Percentiles rank a stretch among this genome's conserved stretches.
Evolutionary conservation across 1,140 invertebrate species (phyloP).

Genomic region (Zaprionus ghesquierei): DNA sequence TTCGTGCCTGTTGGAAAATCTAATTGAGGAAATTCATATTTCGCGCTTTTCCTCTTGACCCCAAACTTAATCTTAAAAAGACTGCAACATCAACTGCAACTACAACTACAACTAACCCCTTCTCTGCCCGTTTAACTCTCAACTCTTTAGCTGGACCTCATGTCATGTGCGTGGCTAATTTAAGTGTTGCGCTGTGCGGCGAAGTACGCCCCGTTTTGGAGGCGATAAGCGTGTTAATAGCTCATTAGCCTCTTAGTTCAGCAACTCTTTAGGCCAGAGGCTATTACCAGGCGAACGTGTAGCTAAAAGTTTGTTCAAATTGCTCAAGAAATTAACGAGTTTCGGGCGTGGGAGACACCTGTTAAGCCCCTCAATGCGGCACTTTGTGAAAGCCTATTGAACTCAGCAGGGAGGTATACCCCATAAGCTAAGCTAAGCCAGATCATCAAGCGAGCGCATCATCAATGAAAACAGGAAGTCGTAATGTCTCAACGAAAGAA

Average conservation of each 20-base stretch:
- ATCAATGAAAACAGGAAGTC: conserved; percentile 37
- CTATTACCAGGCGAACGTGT: conserved; percentile 43
- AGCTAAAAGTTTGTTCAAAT: conserved; percentile 10
- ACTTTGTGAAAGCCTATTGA: conserved; percentile 27
- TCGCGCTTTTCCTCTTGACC: conserved; percentile 23
- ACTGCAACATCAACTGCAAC: not conserved
- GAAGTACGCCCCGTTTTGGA: conserved; percentile 10
- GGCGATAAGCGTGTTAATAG: conserved; percentile 70
- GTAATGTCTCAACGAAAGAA: conserved; percentile 12
- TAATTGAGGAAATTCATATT: conserved; percentile 72
- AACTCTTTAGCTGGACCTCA: not conserved
- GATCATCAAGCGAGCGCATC: conserved; percentile 6
- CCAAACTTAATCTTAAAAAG: conserved; percentile 4
- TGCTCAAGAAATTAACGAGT: conserved; percentile 32
- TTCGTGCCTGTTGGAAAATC: conserved; percentile 42
- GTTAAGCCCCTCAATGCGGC: not conserved
- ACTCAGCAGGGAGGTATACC: not conserved
- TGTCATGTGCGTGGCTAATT: conserved; percentile 61
- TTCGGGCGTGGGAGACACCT: conserved; percentile 41
- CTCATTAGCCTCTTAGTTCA: conserved; percentile 52
- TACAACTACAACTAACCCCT: not conserved
- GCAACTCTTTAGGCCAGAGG: conserved; percentile 11
- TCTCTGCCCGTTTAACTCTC: not conserved
- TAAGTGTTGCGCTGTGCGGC: not conserved
- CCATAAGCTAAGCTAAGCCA: not conserved